Percentiles rank a stretch among this genome's conserved stretches.
Evolutionary conservation across 2,888 invertebrate species (phyloP).

Genomic region (Drosophila recens): DNA sequence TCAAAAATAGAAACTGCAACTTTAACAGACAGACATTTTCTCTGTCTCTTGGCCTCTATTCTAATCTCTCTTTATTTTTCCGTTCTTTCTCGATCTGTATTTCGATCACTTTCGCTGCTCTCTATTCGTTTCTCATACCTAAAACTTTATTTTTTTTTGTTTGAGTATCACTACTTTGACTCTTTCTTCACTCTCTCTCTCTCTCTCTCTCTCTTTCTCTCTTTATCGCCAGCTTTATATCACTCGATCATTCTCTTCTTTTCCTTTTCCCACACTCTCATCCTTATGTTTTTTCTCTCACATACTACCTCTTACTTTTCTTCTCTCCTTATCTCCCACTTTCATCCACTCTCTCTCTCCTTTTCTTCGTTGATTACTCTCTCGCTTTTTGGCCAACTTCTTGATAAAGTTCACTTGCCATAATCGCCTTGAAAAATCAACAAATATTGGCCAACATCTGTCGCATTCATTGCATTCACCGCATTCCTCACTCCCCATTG

Average conservation of each 20-base stretch:
- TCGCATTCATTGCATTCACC: slow-evolving; percentile 2
- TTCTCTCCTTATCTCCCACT: not conserved
- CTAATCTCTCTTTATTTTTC: too few relatives aligned
- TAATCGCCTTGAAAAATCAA: not conserved
- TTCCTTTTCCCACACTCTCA: not conserved
- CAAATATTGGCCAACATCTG: slow-evolving; percentile 1
- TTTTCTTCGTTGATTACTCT: not conserved
- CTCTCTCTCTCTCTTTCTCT: not conserved
- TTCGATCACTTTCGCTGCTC: not conserved
- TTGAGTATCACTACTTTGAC: not conserved
- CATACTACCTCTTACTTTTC: not conserved
- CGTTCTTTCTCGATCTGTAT: not conserved
- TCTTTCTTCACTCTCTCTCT: not conserved
- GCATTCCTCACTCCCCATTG: not conserved
- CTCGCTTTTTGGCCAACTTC: not conserved
- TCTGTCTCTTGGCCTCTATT: too few relatives aligned
- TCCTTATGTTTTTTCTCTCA: not conserved
- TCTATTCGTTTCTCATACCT: not conserved
- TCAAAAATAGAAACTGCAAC: too few relatives aligned
- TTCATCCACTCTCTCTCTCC: not conserved
- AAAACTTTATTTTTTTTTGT: not conserved
- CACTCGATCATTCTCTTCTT: not conserved
- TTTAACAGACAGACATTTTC: too few relatives aligned
- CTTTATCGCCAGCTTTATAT: not conserved
- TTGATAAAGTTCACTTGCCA: not conserved